Percentiles rank a stretch among this genome's conserved stretches.
Evolutionary conservation across 1,140 invertebrate species (phyloP).

Genomic region (Penaeus japonicus): DNA sequence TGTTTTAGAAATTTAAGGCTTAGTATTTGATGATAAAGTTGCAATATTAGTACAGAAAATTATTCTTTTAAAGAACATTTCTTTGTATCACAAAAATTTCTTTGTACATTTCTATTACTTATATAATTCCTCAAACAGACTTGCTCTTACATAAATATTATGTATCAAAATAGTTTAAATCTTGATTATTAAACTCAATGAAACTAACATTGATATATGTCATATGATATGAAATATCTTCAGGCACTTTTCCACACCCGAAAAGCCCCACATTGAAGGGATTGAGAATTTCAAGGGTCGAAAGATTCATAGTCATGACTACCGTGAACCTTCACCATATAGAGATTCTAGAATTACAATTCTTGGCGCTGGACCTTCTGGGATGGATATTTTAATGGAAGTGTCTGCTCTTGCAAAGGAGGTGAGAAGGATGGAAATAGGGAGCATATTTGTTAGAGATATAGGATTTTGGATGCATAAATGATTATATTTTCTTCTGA

Average conservation of each 20-base stretch:
- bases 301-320: conserved; percentile 40
- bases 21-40: too few relatives aligned
- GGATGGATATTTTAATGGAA: conserved; percentile 33
- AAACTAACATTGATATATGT: neutral
- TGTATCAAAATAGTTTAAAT: neutral
- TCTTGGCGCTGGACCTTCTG: conserved; percentile 27
- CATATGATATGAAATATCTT: neutral
- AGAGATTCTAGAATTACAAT: conserved; percentile 14
- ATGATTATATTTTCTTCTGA: neutral
- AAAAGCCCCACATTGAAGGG: neutral
- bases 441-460: neutral
- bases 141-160: neutral
- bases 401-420: conserved; percentile 22
- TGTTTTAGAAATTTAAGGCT: too few relatives aligned
- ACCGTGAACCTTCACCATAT: conserved; percentile 19
- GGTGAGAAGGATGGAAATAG: neutral
- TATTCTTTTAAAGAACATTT: too few relatives aligned
- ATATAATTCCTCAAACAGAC: too few relatives aligned
- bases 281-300: conserved; percentile 26
- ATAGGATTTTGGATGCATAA: neutral
- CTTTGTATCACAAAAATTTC: too few relatives aligned
- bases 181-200: neutral
- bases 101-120: too few relatives aligned
- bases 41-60: too few relatives aligned
- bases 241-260: conserved; percentile 35